These are phyloP conservation scores for Drosophila barbarae DNA, from an alignment of 2,888 invertebrate genomes.

Conservation along the genomic window DNA sequence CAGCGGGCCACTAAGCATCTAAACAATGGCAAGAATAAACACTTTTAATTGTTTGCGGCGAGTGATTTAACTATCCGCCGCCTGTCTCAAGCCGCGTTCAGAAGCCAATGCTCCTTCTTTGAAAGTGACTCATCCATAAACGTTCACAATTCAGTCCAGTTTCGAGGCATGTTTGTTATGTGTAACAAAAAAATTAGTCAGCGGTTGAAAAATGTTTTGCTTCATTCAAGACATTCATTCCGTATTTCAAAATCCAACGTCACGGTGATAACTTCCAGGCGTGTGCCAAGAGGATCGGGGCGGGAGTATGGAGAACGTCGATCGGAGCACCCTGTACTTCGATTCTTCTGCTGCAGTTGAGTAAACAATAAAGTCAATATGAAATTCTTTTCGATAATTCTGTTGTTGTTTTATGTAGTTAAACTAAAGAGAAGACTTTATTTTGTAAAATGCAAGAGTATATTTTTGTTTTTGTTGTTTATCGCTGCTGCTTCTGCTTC, in stretches of 20 bases:
- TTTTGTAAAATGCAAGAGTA: conserved; percentile 77
- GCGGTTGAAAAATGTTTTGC: conserved; percentile 27
- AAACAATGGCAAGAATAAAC: conserved; percentile 15
- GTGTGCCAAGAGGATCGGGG: conserved; percentile 46
- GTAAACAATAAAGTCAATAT: conserved; percentile 36
- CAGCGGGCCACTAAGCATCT: conserved; percentile 6
- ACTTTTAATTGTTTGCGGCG: conserved; percentile 34
- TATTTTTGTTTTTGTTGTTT: conserved; percentile 52
- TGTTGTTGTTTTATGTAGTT: conserved; percentile 59
- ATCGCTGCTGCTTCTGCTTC: conserved; percentile 27
- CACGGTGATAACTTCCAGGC: conserved; percentile 54
- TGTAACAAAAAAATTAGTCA: conserved; percentile 59
- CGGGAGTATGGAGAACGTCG: neutral
- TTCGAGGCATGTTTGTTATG: conserved; percentile 1
- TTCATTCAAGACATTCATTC: conserved; percentile 6
- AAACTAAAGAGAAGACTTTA: conserved; percentile 77
- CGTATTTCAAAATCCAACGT: conserved; percentile 57
- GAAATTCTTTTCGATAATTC: conserved; percentile 30
- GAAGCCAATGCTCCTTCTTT: conserved; percentile 4
- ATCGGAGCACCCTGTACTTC: conserved; percentile 55
- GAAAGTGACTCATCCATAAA: conserved; percentile 13
- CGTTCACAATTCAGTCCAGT: neutral
- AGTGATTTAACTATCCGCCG: conserved; percentile 31
- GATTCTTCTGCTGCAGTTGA: conserved; percentile 29
- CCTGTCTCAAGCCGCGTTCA: conserved; percentile 16